A percentile compares a stretch with the other conserved stretches of the same genome.
phyloP scores from a whole-genome alignment of 2,888 invertebrate species.

The Autographa pulchrina region DNA sequence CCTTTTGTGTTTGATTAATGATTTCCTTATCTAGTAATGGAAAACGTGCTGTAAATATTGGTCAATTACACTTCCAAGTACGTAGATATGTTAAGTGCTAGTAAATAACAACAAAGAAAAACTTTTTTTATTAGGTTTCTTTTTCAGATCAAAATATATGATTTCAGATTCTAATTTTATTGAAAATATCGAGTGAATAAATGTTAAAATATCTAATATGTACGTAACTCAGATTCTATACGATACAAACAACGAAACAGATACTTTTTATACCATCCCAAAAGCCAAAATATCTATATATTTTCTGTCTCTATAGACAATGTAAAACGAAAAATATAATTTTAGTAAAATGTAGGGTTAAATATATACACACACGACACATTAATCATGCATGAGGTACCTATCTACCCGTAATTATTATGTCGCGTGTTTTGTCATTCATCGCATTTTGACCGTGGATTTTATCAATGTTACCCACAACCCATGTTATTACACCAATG shows the following conservation, averaged over 20 bases:
- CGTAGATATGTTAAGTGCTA: not conserved
- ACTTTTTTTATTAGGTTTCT: too few species aligned
- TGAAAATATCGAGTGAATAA: not conserved
- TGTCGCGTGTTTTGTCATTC: slow-evolving; percentile 82
- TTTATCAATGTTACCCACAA: slow-evolving; percentile 74
- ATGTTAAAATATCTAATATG: too few species aligned
- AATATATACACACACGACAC: slow-evolving; percentile 58
- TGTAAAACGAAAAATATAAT: slow-evolving; percentile 2
- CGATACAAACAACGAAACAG: too few species aligned
- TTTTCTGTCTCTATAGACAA: too few species aligned
- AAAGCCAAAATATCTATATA: too few species aligned
- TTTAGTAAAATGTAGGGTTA: slow-evolving; percentile 43
- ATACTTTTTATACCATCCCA: too few species aligned
- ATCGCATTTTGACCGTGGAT: slow-evolving; percentile 74
- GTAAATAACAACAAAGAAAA: not conserved
- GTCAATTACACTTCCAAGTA: not conserved
- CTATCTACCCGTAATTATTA: slow-evolving; percentile 80
- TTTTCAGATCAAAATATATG: too few species aligned
- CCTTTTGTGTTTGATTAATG: slow-evolving; percentile 26
- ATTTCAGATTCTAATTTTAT: not conserved
- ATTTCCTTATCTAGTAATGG: slow-evolving; percentile 12
- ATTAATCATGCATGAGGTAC: slow-evolving; percentile 73
- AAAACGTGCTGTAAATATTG: not conserved
- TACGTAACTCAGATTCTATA: too few species aligned
- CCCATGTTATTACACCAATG: slow-evolving; percentile 66